Evolutionary conservation across 1,140 invertebrate species (phyloP).

Genomic region (Melipona quadrifasciata): DNA sequence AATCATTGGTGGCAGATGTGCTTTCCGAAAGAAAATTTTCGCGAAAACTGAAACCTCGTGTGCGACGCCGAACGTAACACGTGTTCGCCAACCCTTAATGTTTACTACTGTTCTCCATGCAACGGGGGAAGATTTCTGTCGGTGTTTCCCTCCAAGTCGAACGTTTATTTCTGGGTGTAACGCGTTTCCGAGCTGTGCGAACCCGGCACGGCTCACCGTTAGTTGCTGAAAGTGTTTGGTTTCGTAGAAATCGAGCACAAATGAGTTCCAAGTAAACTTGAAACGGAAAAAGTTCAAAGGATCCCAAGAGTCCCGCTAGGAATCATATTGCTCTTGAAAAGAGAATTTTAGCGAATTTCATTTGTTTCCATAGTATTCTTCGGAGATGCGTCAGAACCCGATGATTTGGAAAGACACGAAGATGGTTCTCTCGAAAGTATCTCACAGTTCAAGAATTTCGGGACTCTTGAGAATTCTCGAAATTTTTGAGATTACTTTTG

Average conservation of each 20-base stretch:
- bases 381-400: too few relatives aligned
- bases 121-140: slow-evolving; percentile 12
- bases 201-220: background rate
- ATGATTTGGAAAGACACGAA: too few relatives aligned
- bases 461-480: too few relatives aligned
- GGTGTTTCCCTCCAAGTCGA: slow-evolving; percentile 3
- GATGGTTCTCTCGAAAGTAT: too few relatives aligned
- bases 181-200: slow-evolving; percentile 20
- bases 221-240: background rate
- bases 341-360: background rate
- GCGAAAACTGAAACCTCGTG: background rate
- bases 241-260: slow-evolving; percentile 33
- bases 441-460: too few relatives aligned
- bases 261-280: background rate
- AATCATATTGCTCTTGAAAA: background rate
- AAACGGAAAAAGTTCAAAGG: background rate
- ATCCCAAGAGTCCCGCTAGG: background rate
- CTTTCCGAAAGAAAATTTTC: background rate
- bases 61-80: slow-evolving; percentile 10
- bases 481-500: too few relatives aligned
- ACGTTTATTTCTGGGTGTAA: slow-evolving; percentile 55
- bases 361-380: background rate
- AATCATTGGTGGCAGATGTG: background rate
- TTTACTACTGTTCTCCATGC: slow-evolving; percentile 42
- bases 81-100: slow-evolving; percentile 53